phyloP scores from a whole-genome alignment of 2,113 vertebrate genomes.

The Epinephelus cyanopodus region DNA sequence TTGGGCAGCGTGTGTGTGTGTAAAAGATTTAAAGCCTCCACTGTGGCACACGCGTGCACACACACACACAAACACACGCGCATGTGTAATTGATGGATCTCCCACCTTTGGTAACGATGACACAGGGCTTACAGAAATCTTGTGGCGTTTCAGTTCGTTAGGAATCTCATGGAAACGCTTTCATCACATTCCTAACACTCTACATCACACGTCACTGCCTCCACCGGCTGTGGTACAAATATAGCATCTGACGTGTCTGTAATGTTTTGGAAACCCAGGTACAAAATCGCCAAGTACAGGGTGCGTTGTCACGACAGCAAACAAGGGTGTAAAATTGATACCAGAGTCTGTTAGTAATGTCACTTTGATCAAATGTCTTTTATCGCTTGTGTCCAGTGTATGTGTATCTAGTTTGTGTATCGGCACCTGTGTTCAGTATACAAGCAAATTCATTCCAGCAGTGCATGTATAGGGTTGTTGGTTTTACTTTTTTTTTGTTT shows the following conservation, averaged over 20 bases:
- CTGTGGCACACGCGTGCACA: conserved; percentile 21
- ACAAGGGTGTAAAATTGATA: conserved; percentile 36
- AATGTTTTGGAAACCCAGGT: conserved; percentile 33
- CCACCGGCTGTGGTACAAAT: conserved; percentile 25
- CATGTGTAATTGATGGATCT: conserved; percentile 44
- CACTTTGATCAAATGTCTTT: conserved; percentile 55
- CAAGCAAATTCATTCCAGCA: conserved; percentile 25
- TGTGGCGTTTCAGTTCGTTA: conserved; percentile 39
- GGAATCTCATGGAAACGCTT: conserved; percentile 49
- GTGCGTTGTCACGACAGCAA: conserved; percentile 21
- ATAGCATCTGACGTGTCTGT: conserved; percentile 26
- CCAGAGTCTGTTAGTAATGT: conserved; percentile 34
- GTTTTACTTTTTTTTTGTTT: conserved; percentile 55
- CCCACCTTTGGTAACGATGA: conserved; percentile 46
- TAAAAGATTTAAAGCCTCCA: conserved; percentile 49
- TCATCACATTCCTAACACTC: conserved; percentile 46
- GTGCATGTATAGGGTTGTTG: conserved; percentile 3
- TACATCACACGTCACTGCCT: conserved; percentile 33
- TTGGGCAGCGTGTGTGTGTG: conserved; percentile 56
- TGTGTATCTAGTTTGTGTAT: conserved; percentile 20
- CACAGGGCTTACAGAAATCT: conserved; percentile 31
- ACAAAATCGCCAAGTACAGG: background rate
- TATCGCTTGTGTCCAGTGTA: conserved; percentile 8
- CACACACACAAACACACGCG: conserved; percentile 16
- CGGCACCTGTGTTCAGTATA: conserved; percentile 34